Evolutionary conservation across 2,888 invertebrate species (phyloP).

Genomic region (Copidosoma aretas): DNA sequence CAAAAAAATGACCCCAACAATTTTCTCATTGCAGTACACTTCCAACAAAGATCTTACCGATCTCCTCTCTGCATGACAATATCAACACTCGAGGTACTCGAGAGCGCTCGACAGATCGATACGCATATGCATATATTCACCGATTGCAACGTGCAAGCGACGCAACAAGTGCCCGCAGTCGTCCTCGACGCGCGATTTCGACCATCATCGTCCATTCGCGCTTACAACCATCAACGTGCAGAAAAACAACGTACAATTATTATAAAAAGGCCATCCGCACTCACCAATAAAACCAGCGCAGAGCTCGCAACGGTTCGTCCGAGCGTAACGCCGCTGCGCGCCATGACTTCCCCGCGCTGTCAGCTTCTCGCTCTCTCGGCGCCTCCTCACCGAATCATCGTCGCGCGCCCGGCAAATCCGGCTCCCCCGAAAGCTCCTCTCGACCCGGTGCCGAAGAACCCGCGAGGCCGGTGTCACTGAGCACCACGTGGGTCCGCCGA

Average conservation of each 20-base stretch:
- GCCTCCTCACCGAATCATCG: slow-evolving; percentile 52
- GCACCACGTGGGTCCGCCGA: background rate
- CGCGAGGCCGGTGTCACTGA: background rate
- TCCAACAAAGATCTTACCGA: background rate
- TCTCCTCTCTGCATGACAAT: no score
- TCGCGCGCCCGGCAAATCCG: slow-evolving; percentile 31
- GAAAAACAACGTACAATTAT: background rate
- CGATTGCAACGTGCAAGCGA: background rate
- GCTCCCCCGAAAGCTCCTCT: background rate
- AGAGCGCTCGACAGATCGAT: background rate
- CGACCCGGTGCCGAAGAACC: background rate
- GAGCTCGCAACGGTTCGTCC: slow-evolving; percentile 57
- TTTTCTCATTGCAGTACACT: background rate
- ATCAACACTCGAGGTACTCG: no score
- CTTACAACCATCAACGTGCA: background rate
- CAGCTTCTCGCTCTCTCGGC: slow-evolving; percentile 34
- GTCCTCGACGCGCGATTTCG: background rate
- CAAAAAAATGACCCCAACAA: background rate
- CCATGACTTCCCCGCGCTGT: slow-evolving; percentile 54
- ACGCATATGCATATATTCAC: background rate
- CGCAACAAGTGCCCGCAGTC: background rate
- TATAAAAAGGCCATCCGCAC: slow-evolving; percentile 39
- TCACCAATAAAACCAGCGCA: slow-evolving; percentile 59
- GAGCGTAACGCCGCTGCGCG: slow-evolving; percentile 53
- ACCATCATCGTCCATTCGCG: background rate